Evolutionary conservation across 2,888 invertebrate species (phyloP), one percentile per base, ranked within the genome.

Genomic region (Clostera curtula): DNA sequence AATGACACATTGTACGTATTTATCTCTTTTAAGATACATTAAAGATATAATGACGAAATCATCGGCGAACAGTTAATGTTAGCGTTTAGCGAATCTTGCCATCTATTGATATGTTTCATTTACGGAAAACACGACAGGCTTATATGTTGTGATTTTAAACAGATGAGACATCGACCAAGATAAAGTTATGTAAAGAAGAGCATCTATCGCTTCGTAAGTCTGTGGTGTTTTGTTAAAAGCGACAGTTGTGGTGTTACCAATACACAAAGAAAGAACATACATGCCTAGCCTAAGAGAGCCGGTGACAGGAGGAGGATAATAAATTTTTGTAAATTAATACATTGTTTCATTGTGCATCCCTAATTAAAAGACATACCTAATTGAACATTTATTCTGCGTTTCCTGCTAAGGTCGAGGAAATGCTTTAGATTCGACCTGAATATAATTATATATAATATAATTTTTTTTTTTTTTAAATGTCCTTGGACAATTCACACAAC

Each of bases 1-100:
- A 42, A 47, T 34, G 18, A 36, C 30, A 33, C 38, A 18, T 18
- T 44, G 24, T 38, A 30, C 30, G 27, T 40, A 25, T 21, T 39
- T 43, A 43, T 38, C 43, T 43, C 39, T 36, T 38, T 25, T 47
- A 37, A 42, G 34, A 28, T 32, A 38, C 34, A 32, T 19, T 24
- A 24, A 27, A 31, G 31, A 37, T 17, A 34, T 27, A 27, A 34
- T 21, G 29, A 23, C 37, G 22, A 13, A 12, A 20, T 24, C 24
- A 20, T 35, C 51, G 54, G 35, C 56, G 56, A 58, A 57, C 50
- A 48, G 48, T 48, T 49, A 70, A 77, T 80, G 82, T 83, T 83
- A 83, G 82, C 82, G 82, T 83, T 82, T 80, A 75, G 64, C 68
- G 66, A 73, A 57, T 74, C 77, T 79, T 80, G 80, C 80, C 80